A percentile compares a stretch with the other conserved stretches of the same genome.
These are phyloP conservation scores for Phenacoccus solenopsis DNA, from an alignment of 1,140 invertebrate species.

Conservation along the genomic window DNA sequence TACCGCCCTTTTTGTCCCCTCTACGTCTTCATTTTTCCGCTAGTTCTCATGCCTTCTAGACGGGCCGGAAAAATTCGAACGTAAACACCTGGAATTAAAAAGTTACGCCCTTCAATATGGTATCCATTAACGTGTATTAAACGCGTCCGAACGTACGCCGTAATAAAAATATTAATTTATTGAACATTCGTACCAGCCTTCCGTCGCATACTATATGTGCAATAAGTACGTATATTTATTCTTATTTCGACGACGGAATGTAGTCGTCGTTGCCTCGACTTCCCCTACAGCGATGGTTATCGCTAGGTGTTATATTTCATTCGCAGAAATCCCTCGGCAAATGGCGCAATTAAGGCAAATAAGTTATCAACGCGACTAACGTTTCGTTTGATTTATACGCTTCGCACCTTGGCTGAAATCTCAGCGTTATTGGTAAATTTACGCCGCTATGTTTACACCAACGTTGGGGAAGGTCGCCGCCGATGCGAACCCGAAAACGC, in stretches of 20 bases:
- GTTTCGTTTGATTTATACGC: no score
- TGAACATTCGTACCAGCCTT: background rate
- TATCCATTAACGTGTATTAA: background rate
- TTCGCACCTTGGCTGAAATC: background rate
- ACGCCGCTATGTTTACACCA: background rate
- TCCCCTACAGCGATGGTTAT: background rate
- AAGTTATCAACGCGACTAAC: background rate
- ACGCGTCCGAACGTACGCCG: background rate
- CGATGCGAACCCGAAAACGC: background rate
- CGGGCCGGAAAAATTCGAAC: background rate
- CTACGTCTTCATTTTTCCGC: background rate
- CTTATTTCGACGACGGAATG: background rate
- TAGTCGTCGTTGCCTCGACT: background rate
- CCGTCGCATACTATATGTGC: no score
- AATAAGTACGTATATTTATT: no score
- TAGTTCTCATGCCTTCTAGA: no score
- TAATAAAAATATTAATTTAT: constrained; percentile 4
- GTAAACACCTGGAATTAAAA: constrained; percentile 2
- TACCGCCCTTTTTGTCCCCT: background rate
- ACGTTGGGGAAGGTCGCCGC: background rate
- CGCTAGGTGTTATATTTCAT: background rate
- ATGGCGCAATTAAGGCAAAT: background rate
- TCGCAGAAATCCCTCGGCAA: background rate
- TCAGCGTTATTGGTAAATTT: background rate
- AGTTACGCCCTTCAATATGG: constrained; percentile 1